Conservation (phyloP, 2,113 vertebrate genomes). For the Nycticorax nycticorax region DNA sequence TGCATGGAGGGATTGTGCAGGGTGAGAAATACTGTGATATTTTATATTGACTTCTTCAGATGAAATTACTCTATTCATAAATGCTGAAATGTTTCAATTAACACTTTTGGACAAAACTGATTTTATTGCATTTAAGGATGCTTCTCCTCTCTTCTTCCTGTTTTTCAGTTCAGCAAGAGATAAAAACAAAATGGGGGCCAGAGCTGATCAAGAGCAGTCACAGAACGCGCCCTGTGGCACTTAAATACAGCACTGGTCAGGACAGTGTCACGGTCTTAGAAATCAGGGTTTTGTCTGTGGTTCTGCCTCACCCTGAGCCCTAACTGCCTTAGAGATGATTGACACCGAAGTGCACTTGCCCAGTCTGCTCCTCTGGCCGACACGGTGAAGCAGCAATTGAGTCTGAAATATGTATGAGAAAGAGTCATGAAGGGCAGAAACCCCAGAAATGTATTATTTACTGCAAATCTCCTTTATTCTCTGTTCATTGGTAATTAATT, state of each 20-base stretch:
- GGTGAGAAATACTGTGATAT: background rate
- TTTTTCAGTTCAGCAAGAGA: background rate
- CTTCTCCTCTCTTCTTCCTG: background rate
- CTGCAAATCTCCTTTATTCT: background rate
- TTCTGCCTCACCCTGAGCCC: background rate
- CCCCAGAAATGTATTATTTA: slow-evolving; percentile 17
- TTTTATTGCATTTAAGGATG: background rate
- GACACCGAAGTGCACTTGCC: background rate
- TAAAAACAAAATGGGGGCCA: background rate
- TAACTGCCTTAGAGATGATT: background rate
- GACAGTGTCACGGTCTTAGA: background rate
- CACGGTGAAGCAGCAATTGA: background rate
- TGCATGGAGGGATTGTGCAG: background rate
- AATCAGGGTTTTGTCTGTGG: background rate
- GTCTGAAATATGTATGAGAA: slow-evolving; percentile 25
- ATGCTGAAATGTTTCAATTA: background rate
- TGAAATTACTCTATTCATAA: background rate
- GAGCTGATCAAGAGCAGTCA: background rate
- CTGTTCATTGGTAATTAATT: background rate
- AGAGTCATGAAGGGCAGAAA: slow-evolving; percentile 5
- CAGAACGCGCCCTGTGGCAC: background rate
- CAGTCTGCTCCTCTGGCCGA: background rate
- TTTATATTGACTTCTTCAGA: background rate
- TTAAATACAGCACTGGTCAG: background rate
- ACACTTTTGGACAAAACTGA: background rate